A percentile compares a stretch with the other conserved stretches of the same genome.
Evolutionary conservation across 2,888 invertebrate genomes (phyloP).

Genomic region (Zootermopsis nevadensis): DNA sequence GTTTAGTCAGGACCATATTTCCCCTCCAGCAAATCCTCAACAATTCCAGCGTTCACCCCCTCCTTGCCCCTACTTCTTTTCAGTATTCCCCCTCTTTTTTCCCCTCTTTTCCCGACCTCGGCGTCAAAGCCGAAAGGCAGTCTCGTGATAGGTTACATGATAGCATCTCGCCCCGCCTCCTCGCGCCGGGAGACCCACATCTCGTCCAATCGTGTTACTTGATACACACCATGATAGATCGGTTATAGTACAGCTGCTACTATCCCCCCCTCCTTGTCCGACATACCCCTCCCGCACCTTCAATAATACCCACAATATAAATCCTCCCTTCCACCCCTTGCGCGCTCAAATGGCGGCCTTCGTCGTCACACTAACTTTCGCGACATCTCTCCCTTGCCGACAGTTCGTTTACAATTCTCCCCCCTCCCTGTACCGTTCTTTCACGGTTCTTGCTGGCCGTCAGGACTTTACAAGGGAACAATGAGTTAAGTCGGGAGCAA

Average conservation of each 20-base stretch:
- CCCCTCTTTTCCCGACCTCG: constrained; percentile 45
- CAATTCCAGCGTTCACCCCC: constrained; percentile 38
- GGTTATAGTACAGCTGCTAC: constrained; percentile 55
- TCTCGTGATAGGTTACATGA: constrained; percentile 55
- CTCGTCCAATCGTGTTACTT: constrained; percentile 55
- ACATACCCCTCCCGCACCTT: constrained; percentile 53
- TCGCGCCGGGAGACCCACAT: constrained; percentile 50
- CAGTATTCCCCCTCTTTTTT: constrained; percentile 44
- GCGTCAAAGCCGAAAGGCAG: constrained; percentile 53
- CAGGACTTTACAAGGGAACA: constrained; percentile 32
- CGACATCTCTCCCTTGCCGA: constrained; percentile 40
- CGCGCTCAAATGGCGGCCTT: constrained; percentile 44
- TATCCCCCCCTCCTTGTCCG: constrained; percentile 52
- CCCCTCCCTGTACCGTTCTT: not conserved
- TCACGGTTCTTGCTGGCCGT: constrained; percentile 29
- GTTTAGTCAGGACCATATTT: constrained; percentile 47
- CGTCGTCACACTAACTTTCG: constrained; percentile 30
- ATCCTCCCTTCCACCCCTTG: constrained; percentile 57
- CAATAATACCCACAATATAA: constrained; percentile 56
- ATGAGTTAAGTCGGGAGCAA: constrained; percentile 26
- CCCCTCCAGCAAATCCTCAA: constrained; percentile 44
- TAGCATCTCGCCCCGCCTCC: constrained; percentile 55
- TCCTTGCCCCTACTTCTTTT: constrained; percentile 30
- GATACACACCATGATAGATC: constrained; percentile 55
- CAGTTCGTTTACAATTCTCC: constrained; percentile 44